phyloP scores from a whole-genome alignment of 2,797 vertebrate species.

The Parambassis ranga region DNA sequence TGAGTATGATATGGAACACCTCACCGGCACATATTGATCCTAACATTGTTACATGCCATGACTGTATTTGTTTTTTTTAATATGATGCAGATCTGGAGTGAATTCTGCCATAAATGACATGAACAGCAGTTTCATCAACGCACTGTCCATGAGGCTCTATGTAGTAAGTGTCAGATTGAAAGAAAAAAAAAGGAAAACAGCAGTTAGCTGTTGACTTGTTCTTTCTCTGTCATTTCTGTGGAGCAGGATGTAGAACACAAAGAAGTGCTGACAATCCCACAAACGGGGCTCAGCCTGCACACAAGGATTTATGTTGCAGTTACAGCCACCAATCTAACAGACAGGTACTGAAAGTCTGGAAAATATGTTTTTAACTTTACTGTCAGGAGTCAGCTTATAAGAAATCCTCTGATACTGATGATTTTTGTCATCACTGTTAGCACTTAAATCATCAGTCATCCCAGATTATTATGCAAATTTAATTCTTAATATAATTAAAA shows the following conservation, averaged over 20 bases:
- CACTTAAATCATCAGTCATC: too few relatives aligned
- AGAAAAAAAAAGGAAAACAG: too few relatives aligned
- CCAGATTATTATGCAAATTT: too few relatives aligned
- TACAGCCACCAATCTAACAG: conserved; percentile 75
- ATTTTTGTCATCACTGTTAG: too few relatives aligned
- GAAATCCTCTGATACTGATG: too few relatives aligned
- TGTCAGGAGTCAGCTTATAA: too few relatives aligned
- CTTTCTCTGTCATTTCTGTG: conserved; percentile 7
- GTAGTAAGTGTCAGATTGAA: conserved; percentile 65
- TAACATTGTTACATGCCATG: not conserved
- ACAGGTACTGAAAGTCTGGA: too few relatives aligned
- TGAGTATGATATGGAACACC: conserved; percentile 60
- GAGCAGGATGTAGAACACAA: conserved; percentile 49
- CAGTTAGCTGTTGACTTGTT: too few relatives aligned
- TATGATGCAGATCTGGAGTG: conserved; percentile 70
- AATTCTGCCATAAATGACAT: conserved; percentile 72
- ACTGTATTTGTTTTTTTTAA: not conserved
- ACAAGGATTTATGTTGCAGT: conserved; percentile 78
- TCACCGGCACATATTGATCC: not conserved
- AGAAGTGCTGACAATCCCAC: conserved; percentile 55
- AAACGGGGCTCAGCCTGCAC: conserved; percentile 72
- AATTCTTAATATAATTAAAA: too few relatives aligned
- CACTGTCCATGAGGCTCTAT: conserved; percentile 73
- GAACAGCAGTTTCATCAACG: conserved; percentile 79
- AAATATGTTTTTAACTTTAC: not conserved